phyloP scores from a whole-genome alignment of 2,888 invertebrate species.

The Siphlonurus alternatus region DNA sequence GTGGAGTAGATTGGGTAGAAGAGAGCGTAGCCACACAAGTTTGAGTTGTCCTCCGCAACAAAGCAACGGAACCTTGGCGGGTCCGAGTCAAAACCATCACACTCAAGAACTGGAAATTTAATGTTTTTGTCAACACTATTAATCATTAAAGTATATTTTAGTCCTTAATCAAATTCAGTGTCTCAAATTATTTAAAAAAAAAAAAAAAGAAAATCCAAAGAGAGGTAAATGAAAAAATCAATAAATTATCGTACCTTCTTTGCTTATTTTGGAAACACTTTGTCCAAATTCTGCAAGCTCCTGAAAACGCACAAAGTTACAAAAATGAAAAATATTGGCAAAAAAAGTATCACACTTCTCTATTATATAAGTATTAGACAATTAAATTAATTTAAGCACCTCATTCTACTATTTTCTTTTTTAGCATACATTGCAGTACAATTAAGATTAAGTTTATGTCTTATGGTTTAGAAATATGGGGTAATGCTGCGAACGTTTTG shows the following conservation, averaged over 20 bases:
- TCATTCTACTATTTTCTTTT: no score
- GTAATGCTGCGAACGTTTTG: no score
- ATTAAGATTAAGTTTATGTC: no score
- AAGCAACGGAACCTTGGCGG: slow-evolving; percentile 51
- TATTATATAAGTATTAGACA: no score
- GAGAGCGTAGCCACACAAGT: slow-evolving; percentile 55
- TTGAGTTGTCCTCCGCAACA: slow-evolving; percentile 39
- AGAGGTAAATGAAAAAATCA: not conserved
- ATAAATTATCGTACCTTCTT: not conserved
- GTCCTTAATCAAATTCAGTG: no score
- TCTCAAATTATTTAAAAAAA: no score
- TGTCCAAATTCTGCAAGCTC: not conserved
- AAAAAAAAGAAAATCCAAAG: not conserved
- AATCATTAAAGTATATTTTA: not conserved
- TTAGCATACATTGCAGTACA: no score
- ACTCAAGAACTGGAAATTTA: slow-evolving; percentile 36
- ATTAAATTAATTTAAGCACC: no score
- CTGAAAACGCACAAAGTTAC: not conserved
- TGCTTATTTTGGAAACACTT: not conserved
- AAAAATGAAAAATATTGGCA: not conserved
- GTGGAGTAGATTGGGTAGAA: slow-evolving; percentile 74
- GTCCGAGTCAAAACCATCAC: slow-evolving; percentile 48
- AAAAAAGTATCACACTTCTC: not conserved
- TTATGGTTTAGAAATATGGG: no score
- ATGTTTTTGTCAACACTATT: not conserved